Percentiles rank a stretch among this genome's conserved stretches.
Evolutionary conservation across 2,888 invertebrate species (phyloP).

Genomic region (Heteromurus nitidus): DNA sequence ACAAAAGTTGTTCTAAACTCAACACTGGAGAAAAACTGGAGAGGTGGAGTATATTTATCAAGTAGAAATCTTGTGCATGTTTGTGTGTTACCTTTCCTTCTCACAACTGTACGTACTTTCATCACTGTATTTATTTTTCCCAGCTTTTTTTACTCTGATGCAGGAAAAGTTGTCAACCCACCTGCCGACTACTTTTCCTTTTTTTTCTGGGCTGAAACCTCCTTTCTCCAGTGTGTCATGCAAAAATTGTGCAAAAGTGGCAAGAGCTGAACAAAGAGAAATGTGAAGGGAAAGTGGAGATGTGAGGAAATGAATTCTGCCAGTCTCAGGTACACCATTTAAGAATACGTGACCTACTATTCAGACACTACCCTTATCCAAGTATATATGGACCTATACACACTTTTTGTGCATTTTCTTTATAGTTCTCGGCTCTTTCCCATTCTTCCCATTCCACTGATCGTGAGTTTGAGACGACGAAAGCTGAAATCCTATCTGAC

Average conservation of each 20-base stretch:
- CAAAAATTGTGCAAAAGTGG: neutral
- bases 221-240: neutral
- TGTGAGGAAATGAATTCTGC: conserved; percentile 50
- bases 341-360: conserved; percentile 36
- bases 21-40: neutral
- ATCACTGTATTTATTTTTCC: too few species aligned
- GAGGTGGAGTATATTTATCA: neutral
- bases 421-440: neutral
- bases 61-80: too few species aligned
- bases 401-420: neutral
- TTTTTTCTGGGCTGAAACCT: neutral
- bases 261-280: conserved; percentile 25
- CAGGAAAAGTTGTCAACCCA: conserved; percentile 52
- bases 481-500: conserved; percentile 17
- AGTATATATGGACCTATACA: too few species aligned
- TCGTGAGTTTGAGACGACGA: neutral
- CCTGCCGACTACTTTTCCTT: conserved; percentile 42
- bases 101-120: too few species aligned
- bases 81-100: too few species aligned
- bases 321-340: conserved; percentile 43
- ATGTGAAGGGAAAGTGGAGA: neutral
- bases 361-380: neutral
- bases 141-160: too few species aligned
- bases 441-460: neutral
- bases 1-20: neutral